Percentiles rank a stretch among this genome's conserved stretches.
phyloP scores from a whole-genome alignment of 2,888 invertebrate species.

The Leptogaster cylindrica region DNA sequence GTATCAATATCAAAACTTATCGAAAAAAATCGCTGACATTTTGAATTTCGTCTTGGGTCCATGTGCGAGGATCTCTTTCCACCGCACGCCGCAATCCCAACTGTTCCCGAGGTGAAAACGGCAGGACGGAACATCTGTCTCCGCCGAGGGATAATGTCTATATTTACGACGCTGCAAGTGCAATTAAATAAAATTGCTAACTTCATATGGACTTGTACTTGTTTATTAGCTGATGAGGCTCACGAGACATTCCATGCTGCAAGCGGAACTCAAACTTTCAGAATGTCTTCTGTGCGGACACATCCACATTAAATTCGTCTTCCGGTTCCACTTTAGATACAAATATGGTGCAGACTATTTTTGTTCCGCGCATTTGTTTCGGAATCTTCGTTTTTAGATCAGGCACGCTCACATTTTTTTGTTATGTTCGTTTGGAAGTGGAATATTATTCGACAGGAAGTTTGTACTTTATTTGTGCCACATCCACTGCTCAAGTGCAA shows the following conservation, averaged over 20 bases:
- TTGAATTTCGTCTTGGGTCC: too few species aligned
- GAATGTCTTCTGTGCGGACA: too few species aligned
- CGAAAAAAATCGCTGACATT: too few species aligned
- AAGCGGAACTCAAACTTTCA: too few species aligned
- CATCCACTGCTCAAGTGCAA: too few species aligned
- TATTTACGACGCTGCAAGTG: background rate
- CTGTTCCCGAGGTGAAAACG: too few species aligned
- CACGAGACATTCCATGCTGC: background rate
- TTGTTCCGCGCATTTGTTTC: slow-evolving; percentile 11
- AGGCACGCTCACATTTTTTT: slow-evolving; percentile 8
- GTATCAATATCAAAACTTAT: too few species aligned
- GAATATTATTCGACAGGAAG: slow-evolving; percentile 24
- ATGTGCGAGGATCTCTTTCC: too few species aligned
- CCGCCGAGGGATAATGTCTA: background rate
- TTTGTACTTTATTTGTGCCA: too few species aligned
- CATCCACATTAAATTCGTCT: slow-evolving; percentile 34
- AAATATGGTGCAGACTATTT: slow-evolving; percentile 34
- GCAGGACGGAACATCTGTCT: too few species aligned
- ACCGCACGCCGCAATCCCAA: too few species aligned
- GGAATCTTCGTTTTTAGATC: slow-evolving; percentile 32
- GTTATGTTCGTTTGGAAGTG: slow-evolving; percentile 26
- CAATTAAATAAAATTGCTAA: slow-evolving; percentile 4
- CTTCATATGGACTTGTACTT: slow-evolving; percentile 5
- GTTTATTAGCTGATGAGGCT: background rate
- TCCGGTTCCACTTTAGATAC: slow-evolving; percentile 36